These are phyloP conservation scores for Nysson spinosus DNA, from an alignment of 2,888 invertebrate species.

Conservation along the genomic window DNA sequence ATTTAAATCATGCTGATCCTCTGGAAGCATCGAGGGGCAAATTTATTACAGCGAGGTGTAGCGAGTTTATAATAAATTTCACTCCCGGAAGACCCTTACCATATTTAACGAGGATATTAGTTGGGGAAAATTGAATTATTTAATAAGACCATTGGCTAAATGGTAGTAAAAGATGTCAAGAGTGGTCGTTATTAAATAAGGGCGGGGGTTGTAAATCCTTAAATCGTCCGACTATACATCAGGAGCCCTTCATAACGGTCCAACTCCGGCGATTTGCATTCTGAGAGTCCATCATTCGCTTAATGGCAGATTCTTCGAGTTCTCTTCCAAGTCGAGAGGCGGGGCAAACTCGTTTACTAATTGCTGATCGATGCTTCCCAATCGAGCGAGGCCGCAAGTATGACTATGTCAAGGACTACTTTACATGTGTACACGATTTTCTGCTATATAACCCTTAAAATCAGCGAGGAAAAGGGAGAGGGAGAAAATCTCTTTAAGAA, in stretches of 20 bases:
- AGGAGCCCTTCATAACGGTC: neutral
- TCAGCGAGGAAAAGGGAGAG: no score
- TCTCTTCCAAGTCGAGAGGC: conserved; percentile 29
- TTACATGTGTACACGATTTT: conserved; percentile 22
- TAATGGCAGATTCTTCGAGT: conserved; percentile 39
- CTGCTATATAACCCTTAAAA: conserved; percentile 8
- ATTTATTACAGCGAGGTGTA: no score
- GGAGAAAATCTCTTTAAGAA: no score
- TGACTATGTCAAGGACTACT: conserved; percentile 51
- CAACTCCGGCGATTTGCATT: conserved; percentile 38
- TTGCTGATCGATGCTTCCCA: conserved; percentile 63
- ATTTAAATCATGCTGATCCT: no score
- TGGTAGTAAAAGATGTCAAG: no score
- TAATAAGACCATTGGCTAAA: no score
- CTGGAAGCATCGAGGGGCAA: no score
- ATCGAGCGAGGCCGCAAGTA: conserved; percentile 38
- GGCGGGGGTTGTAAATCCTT: neutral
- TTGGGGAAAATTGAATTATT: no score
- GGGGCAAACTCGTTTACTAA: conserved; percentile 61
- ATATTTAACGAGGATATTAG: no score
- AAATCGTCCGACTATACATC: neutral
- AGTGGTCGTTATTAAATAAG: no score
- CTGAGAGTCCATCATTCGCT: conserved; percentile 25
- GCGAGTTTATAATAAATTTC: no score
- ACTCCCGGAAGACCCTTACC: no score